Evolutionary conservation across 2,797 vertebrate species (phyloP).

Genomic region (Australoheros facetus): DNA sequence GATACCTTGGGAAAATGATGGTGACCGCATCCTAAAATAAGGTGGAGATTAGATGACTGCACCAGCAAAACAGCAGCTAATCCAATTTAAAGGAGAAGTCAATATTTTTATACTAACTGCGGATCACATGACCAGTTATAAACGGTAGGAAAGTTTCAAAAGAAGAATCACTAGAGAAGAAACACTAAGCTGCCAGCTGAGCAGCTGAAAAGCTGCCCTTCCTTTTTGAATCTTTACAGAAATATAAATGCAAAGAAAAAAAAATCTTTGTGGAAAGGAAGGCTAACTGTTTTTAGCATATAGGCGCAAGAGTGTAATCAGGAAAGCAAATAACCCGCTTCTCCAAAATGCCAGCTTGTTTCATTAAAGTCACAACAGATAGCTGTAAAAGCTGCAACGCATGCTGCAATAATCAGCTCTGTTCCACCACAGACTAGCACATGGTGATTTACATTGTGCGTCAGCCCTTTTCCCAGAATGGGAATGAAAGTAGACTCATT

Average conservation of each 20-base stretch:
- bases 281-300: not conserved
- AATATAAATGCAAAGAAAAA: not conserved
- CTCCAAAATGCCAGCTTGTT: not conserved
- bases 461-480: constrained; percentile 41
- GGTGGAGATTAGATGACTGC: not conserved
- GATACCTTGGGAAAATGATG: not conserved
- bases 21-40: not conserved
- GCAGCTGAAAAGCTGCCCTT: too few species aligned
- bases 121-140: not conserved
- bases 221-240: not conserved
- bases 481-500: constrained; percentile 66
- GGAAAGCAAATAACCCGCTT: not conserved
- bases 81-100: constrained; percentile 6
- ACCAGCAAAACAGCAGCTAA: constrained; percentile 5
- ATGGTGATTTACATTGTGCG: constrained; percentile 35
- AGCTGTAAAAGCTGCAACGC: not conserved
- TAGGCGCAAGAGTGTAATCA: not conserved
- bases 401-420: not conserved
- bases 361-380: not conserved
- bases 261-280: not conserved
- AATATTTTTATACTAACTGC: not conserved
- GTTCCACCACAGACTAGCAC: constrained; percentile 4
- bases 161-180: not conserved
- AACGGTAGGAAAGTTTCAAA: not conserved
- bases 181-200: not conserved